Percentiles rank a stretch among this genome's conserved stretches.
These are phyloP conservation scores for Acarapis woodi DNA, from an alignment of 1,140 invertebrate genomes.

Conservation along the genomic window DNA sequence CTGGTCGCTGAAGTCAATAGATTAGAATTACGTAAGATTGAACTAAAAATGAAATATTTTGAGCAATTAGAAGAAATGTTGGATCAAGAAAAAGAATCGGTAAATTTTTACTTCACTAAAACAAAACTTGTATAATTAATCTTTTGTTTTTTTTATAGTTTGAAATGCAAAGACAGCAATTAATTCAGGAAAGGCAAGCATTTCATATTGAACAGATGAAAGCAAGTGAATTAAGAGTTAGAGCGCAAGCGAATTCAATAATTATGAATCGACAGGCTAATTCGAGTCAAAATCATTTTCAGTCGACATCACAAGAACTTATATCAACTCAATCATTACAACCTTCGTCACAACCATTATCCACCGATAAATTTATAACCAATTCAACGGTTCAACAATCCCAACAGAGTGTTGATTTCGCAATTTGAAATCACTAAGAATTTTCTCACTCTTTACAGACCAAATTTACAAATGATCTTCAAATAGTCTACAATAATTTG, in stretches of 20 bases:
- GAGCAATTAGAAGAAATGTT: constrained; percentile 90
- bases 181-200: constrained; percentile 88
- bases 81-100: constrained; percentile 76
- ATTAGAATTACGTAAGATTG: constrained; percentile 91
- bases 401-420: too few species aligned
- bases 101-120: constrained; percentile 13
- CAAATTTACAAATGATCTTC: too few species aligned
- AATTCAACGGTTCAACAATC: too few species aligned
- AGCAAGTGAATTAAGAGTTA: constrained; percentile 76
- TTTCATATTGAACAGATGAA: constrained; percentile 93
- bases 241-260: constrained; percentile 29
- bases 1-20: constrained; percentile 90
- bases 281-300: too few species aligned
- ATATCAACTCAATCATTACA: too few species aligned
- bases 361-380: too few species aligned
- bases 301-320: too few species aligned
- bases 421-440: too few species aligned
- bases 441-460: too few species aligned
- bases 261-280: too few species aligned
- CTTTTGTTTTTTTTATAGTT: constrained; percentile 21
- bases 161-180: constrained; percentile 85
- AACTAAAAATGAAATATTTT: constrained; percentile 92
- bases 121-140: background rate
- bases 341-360: too few species aligned
- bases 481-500: too few species aligned